Conservation (phyloP, 2,113 vertebrate species). For the Cololabis saira region DNA sequence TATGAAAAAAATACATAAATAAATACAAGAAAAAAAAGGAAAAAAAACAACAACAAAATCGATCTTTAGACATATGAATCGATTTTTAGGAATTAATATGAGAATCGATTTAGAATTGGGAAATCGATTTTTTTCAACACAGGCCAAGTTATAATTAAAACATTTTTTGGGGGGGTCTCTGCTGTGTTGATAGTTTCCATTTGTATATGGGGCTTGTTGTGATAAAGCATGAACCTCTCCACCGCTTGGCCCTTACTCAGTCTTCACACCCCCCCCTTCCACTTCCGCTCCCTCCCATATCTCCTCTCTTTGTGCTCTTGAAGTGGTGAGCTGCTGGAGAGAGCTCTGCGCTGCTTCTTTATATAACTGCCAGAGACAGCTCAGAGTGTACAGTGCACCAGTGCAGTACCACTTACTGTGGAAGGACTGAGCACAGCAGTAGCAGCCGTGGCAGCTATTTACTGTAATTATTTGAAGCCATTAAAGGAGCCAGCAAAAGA, state of each 20-base stretch:
- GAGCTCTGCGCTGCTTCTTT: conserved; percentile 45
- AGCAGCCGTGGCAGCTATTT: conserved; percentile 33
- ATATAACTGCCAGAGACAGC: conserved; percentile 58
- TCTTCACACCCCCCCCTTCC: conserved; percentile 9
- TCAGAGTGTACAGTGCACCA: conserved; percentile 46
- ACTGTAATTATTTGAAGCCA: conserved; percentile 53
- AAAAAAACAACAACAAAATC: too few relatives aligned
- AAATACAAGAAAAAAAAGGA: too few relatives aligned
- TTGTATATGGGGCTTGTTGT: background rate
- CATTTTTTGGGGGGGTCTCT: too few relatives aligned
- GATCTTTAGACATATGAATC: too few relatives aligned
- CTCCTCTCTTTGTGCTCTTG: conserved; percentile 50
- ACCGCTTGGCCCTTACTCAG: background rate
- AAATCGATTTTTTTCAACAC: too few relatives aligned
- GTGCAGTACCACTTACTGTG: conserved; percentile 61
- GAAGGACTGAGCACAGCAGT: conserved; percentile 60
- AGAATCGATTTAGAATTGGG: too few relatives aligned
- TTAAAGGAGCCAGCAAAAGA: conserved; percentile 33
- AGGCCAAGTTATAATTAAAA: too few relatives aligned
- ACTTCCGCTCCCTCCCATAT: conserved; percentile 17
- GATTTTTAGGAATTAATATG: too few relatives aligned
- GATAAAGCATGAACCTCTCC: conserved; percentile 33
- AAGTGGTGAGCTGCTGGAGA: conserved; percentile 46
- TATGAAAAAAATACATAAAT: too few relatives aligned
- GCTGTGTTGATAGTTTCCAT: too few relatives aligned